Evolutionary conservation across 2,113 vertebrate genomes (phyloP).

Genomic region (Cryptomyrus ogoouensis): DNA sequence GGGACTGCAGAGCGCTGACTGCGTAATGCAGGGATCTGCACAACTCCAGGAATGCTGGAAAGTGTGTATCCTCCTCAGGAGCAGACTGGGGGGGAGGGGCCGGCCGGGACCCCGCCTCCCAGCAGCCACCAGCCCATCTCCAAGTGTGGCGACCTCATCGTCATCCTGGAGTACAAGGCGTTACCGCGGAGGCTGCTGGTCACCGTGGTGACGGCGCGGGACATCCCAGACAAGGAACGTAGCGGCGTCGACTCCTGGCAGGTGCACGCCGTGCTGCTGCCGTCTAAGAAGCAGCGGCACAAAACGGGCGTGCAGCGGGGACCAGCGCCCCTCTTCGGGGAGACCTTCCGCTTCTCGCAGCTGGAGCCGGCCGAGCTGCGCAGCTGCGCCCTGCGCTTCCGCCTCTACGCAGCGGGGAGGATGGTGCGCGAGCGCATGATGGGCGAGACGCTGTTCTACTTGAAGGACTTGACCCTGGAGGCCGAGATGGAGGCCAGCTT

Average conservation of each 20-base stretch:
- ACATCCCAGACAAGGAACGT: conserved; percentile 81
- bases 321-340: conserved; percentile 71
- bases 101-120: conserved; percentile 22
- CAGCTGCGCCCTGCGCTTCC: conserved; percentile 73
- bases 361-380: conserved; percentile 69
- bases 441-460: conserved; percentile 79
- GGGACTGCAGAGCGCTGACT: not conserved
- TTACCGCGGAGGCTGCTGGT: conserved; percentile 73
- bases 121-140: conserved; percentile 63
- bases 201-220: conserved; percentile 68
- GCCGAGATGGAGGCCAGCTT: conserved; percentile 65
- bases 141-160: conserved; percentile 79
- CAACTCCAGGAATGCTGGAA: not conserved
- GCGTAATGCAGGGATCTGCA: not conserved
- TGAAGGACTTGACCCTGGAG: conserved; percentile 61
- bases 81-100: conserved; percentile 38
- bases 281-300: conserved; percentile 82
- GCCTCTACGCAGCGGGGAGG: conserved; percentile 80
- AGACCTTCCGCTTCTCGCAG: conserved; percentile 77
- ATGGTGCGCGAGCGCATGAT: conserved; percentile 84
- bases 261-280: conserved; percentile 82
- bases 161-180: conserved; percentile 70
- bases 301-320: conserved; percentile 77
- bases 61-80: conserved; percentile 51
- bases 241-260: conserved; percentile 84